Base-by-base conservation (phyloP, 2,113 vertebrate species). In the Platichthys stellatus region DNA sequence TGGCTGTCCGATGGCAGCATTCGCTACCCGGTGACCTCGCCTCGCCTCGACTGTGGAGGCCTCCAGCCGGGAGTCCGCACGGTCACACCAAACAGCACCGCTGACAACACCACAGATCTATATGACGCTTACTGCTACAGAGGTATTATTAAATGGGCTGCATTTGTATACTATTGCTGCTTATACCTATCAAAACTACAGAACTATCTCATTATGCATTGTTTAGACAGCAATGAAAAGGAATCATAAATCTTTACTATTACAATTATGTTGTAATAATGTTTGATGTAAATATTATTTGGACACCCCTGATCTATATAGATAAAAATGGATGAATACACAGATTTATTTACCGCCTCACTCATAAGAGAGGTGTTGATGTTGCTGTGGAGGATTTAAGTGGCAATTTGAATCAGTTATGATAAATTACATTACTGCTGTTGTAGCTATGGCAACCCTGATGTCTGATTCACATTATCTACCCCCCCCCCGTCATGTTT, bases 1-100 rank as follows among this genome's bases (percentile, higher is more conserved):
- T 98, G 97, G 97, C 80, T 99, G 75, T 96, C 97, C 0, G 98
- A 99, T 0, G 96, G 96, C 83, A 98, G 97, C 49, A 95, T 97
- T 18, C 95, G 96, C 28, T 97, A 95, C 75, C 96, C 96, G 0
- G 96, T 98, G 88, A 87, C 89, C 20, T 86, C 83, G 24, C 94
- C 95, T 0, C 93, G 93, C 21, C 94, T 91, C 24, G 96, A 95
- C 57, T 99, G 97, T 13, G 96, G 96, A 0, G 96, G 94, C 0
- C 92, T 89, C 0, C 76, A 90, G 18, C 90, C 96, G 0, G 98
- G 97, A 0, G 95, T 99, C 67, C 93, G 90, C 82, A 96, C 94
- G 0, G 76, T 97, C 47, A 93, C 94, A 75, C 93, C 94, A 47
- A 96, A 97, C 71, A 91, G 88, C 71, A 94, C 95, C 0, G 90